phyloP scores from a whole-genome alignment of 2,888 invertebrate species.

The Nomada goodeniana region DNA sequence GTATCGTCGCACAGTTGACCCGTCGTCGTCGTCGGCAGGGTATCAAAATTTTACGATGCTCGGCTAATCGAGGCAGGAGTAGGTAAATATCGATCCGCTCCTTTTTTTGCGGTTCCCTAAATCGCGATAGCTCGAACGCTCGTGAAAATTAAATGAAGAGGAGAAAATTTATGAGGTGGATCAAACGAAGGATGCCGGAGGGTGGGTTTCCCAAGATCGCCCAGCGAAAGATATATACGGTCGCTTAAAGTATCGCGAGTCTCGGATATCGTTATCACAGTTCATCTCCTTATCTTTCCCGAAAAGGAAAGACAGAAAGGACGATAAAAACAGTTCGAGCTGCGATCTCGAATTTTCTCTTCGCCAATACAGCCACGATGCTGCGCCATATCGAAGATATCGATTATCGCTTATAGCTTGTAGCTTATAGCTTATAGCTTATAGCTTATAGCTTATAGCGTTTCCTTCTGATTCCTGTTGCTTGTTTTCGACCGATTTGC shows the following conservation, averaged over 20 bases:
- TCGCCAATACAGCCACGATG: constrained; percentile 16
- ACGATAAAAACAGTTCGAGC: constrained; percentile 41
- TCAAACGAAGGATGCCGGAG: neutral
- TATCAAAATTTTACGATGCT: neutral
- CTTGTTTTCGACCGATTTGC: constrained; percentile 24
- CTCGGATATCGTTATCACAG: constrained; percentile 57
- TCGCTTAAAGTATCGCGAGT: constrained; percentile 42
- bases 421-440: constrained; percentile 1
- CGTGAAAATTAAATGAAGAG: constrained; percentile 27
- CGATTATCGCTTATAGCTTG: constrained; percentile 50
- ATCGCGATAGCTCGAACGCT: neutral
- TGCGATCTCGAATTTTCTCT: constrained; percentile 53
- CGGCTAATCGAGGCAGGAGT: neutral
- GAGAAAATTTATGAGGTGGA: neutral
- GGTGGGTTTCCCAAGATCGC: constrained; percentile 6
- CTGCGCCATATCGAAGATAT: constrained; percentile 42
- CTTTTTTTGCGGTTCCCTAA: neutral
- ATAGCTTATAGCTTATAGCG: neutral
- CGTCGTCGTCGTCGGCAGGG: neutral
- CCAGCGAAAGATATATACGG: constrained; percentile 36
- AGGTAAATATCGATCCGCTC: constrained; percentile 1
- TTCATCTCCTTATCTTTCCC: constrained; percentile 50
- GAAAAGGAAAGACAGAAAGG: constrained; percentile 12
- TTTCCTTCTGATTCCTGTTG: constrained; percentile 20
- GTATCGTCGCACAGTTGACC: too few relatives aligned